These are phyloP conservation scores for Ypsolopha scabrella DNA, from an alignment of 2,888 invertebrate species.

Conservation along the genomic window DNA sequence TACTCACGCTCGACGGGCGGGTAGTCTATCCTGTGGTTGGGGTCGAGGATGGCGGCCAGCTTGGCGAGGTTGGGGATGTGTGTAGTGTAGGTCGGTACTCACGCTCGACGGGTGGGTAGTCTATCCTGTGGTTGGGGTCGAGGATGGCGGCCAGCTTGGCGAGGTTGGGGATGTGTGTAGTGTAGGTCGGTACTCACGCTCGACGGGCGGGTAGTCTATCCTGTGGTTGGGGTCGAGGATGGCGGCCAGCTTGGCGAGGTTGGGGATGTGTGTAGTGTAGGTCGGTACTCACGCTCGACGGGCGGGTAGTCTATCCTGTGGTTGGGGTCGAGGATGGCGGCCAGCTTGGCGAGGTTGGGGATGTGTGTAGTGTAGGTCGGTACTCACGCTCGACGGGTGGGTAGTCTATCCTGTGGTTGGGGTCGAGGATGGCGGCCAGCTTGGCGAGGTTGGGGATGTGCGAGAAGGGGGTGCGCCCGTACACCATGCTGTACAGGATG, in stretches of 20 bases:
- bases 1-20: slow-evolving; percentile 67
- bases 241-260: slow-evolving; percentile 81
- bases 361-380: slow-evolving; percentile 74
- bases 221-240: slow-evolving; percentile 79
- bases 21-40: slow-evolving; percentile 80
- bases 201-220: slow-evolving; percentile 78
- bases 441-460: slow-evolving; percentile 82
- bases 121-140: slow-evolving; percentile 78
- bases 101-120: slow-evolving; percentile 74
- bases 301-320: slow-evolving; percentile 81
- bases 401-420: slow-evolving; percentile 80
- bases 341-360: slow-evolving; percentile 81
- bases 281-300: slow-evolving; percentile 47
- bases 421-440: slow-evolving; percentile 82
- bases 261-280: slow-evolving; percentile 79
- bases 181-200: slow-evolving; percentile 66
- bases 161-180: slow-evolving; percentile 79
- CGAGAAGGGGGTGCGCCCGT: slow-evolving; percentile 91
- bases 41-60: slow-evolving; percentile 83
- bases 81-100: slow-evolving; percentile 72
- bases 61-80: slow-evolving; percentile 79
- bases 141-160: slow-evolving; percentile 84
- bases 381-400: slow-evolving; percentile 67
- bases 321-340: slow-evolving; percentile 81
- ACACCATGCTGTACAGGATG: slow-evolving; percentile 93